Base-by-base conservation (phyloP, 2,888 invertebrate species). In the Spilosoma lubricipeda region DNA sequence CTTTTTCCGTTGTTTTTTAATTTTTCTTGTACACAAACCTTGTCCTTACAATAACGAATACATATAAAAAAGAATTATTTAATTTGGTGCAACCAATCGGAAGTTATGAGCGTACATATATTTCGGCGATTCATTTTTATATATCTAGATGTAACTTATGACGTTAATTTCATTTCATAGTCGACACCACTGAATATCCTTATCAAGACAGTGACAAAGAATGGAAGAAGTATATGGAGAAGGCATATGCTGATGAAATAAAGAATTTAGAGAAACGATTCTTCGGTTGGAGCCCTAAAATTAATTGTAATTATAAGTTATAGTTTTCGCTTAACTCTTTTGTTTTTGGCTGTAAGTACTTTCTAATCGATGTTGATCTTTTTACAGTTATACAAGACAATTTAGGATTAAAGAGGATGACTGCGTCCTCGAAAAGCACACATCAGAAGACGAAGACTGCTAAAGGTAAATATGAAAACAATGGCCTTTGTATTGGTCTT, bases 301-400 rank as follows among this genome's bases (percentile, higher is more conserved):
- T 33, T 2, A 30, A 63, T 18, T 67, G 67, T 67, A 67, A 67
- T 30, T 67, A 67, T 67, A 18, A 18, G 15, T 2, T 30, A 33
- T 48, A 7, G 15, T 45, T 45, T 45, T 15, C 3, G 13, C 15
- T 45, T 45, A 1, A 45, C 7, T 39, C 7, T 39, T 9, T 27
- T 27, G 27, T 15, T 59, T 2, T 30, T 27, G 7, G 5, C 15
- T 30, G 18, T 33, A 15, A 5, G 30, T 33, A 33, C 33, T 63
- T 30, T 63, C 30, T 30, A 18, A 63, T 30, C 7, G 63, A 18
- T 30, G 1, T 63, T 63, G 18, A 0, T 18, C 15, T 63, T 11
- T n/a, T 56, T 70, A 20, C 56, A 70, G 52, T n/a, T 56, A 56
- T 70, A 20, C 56, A 39, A 33, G 69, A 70, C 9, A 70, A 70